A percentile compares a stretch with the other conserved stretches of the same genome.
Conservation (phyloP, 2,888 invertebrate genomes). For the Coenonympha arcania region DNA sequence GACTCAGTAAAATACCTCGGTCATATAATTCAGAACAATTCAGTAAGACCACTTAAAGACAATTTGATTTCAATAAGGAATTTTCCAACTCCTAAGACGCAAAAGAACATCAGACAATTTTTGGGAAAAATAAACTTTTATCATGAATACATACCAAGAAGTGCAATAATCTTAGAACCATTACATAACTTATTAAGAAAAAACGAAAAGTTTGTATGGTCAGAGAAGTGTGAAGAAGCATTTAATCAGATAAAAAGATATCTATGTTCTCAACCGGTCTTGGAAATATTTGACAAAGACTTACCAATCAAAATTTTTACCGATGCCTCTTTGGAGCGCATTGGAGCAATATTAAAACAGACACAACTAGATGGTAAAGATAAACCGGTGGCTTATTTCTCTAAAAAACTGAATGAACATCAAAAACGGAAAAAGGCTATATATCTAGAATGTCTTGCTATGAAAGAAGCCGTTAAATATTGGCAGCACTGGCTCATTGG, state of each 20-base stretch:
- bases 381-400: too few relatives aligned
- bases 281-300: conserved; percentile 18
- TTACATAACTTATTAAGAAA: conserved; percentile 17
- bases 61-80: conserved; percentile 24
- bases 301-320: conserved; percentile 19
- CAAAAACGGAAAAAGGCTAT: too few relatives aligned
- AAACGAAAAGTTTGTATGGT: too few relatives aligned
- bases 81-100: conserved; percentile 25
- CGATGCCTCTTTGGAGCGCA: conserved; percentile 16
- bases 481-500: conserved; percentile 25
- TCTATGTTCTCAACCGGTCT: conserved; percentile 21
- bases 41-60: conserved; percentile 29
- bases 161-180: conserved; percentile 16
- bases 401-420: too few relatives aligned
- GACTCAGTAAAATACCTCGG: conserved; percentile 27
- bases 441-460: conserved; percentile 24
- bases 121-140: conserved; percentile 29
- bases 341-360: conserved; percentile 19
- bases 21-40: conserved; percentile 30
- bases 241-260: conserved; percentile 18
- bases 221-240: conserved; percentile 12
- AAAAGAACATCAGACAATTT: conserved; percentile 30
- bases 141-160: too few relatives aligned
- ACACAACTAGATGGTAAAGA: neutral
- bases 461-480: conserved; percentile 25